Evolutionary conservation across 1,140 invertebrate species (phyloP), one percentile per base, ranked within the genome.

Genomic region (Druon quercuslanigerum): DNA sequence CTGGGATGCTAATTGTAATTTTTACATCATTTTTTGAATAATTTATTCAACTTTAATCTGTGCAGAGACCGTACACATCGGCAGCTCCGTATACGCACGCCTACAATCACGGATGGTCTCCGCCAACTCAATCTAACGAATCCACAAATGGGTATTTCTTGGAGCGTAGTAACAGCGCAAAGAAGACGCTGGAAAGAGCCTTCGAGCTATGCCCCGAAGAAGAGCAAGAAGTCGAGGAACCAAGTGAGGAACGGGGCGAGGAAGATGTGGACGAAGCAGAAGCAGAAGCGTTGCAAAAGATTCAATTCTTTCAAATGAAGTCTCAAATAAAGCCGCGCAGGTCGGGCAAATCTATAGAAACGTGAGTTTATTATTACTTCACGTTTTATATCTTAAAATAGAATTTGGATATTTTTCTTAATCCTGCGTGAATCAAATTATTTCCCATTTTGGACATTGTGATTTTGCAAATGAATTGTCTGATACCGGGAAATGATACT

Each of bases 71-170:
- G 0, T 91, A 91, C 57, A 85, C 88, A 19, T 86, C 89, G 75
- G 95, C 95, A 85, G 93, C 94, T 19, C 92, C 93, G 5, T 93
- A 93, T 60, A 91, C 92, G 19, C 97, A 97, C 87, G 94, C 95
- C 51, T 98, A 98, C 88, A 96, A 95, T 86, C 97, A 96, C 77
- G 99, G 98, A 96, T 98, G 97, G 79, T 97, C 98, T 13, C 97
- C 98, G 13, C 97, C 97, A 6, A 95, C 96, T 1, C 96, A 96
- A 84, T 98, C 97, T 13, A 99, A 99, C 91, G 98, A 99, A 88
- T 97, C 96, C 17, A 96, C 97, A 11, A 98, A 97, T 90, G 97
- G 98, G 71, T 99, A 98, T 87, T 98, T 97, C 91, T 90, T 99
- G 56, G 98, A 99, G 88, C 93, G 98, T 74, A 98, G 97, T 74